Evolutionary conservation across 1,140 invertebrate genomes (phyloP).

Genomic region (Euura lappo): DNA sequence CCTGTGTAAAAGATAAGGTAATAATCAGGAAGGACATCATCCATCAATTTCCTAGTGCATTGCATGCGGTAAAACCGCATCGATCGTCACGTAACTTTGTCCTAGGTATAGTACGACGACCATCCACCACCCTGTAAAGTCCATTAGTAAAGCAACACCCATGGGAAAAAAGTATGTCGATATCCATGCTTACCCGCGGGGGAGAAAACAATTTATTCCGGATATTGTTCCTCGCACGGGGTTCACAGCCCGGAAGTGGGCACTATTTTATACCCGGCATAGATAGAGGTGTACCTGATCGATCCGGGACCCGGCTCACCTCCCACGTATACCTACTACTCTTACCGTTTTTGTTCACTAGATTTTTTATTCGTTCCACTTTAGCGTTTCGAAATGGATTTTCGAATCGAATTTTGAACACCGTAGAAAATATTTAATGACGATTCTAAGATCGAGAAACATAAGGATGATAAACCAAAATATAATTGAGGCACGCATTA

Average conservation of each 20-base stretch:
- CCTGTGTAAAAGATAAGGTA: not conserved
- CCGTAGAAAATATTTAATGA: not conserved
- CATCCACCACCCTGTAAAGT: not conserved
- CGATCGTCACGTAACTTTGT: no score
- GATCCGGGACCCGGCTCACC: not conserved
- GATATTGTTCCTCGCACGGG: not conserved
- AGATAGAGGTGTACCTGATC: not conserved
- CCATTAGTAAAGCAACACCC: conserved; percentile 1
- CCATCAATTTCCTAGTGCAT: not conserved
- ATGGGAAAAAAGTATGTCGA: not conserved
- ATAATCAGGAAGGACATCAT: not conserved
- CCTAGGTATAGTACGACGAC: no score
- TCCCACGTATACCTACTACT: not conserved
- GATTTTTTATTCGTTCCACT: no score
- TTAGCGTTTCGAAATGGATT: not conserved
- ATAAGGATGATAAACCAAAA: no score
- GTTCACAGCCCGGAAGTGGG: not conserved
- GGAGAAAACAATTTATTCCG: not conserved
- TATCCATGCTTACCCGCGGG: not conserved
- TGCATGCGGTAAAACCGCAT: not conserved
- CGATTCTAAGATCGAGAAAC: not conserved
- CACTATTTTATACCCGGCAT: not conserved
- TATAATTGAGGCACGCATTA: no score
- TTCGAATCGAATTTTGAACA: not conserved
- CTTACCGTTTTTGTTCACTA: no score